Percentiles rank a stretch among this genome's conserved stretches.
Evolutionary conservation across 2,888 invertebrate species (phyloP).

Genomic region (Cheilosia soror): DNA sequence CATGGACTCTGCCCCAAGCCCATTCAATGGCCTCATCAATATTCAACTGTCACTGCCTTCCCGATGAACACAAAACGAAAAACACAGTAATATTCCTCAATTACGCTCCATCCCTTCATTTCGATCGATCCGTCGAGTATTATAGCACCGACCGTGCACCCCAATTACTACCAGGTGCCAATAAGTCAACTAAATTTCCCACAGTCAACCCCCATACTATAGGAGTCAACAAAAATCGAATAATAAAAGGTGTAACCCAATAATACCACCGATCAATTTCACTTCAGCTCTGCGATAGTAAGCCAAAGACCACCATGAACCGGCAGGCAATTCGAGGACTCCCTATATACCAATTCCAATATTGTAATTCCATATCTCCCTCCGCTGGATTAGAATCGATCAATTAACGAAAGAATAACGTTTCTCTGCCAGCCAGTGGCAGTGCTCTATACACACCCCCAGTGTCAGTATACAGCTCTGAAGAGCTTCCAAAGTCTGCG

Average conservation of each 20-base stretch:
- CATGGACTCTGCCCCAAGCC: neutral
- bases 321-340: slow-evolving; percentile 1
- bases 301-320: slow-evolving; percentile 52
- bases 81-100: neutral
- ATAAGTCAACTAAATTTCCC: slow-evolving; percentile 42
- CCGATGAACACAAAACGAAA: neutral
- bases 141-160: neutral
- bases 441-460: neutral
- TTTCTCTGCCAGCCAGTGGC: neutral
- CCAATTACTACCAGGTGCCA: slow-evolving; percentile 42
- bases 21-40: slow-evolving; percentile 18
- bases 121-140: neutral
- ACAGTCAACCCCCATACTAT: neutral
- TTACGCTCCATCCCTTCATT: slow-evolving; percentile 16
- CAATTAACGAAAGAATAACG: slow-evolving; percentile 72
- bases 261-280: slow-evolving; percentile 69
- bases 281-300: slow-evolving; percentile 35
- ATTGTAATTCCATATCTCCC: slow-evolving; percentile 65
- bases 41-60: slow-evolving; percentile 29
- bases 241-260: slow-evolving; percentile 69
- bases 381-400: slow-evolving; percentile 69
- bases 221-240: slow-evolving; percentile 46
- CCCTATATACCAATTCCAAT: slow-evolving; percentile 31
- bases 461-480: slow-evolving; percentile 51
- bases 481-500: slow-evolving; percentile 19